These are phyloP conservation scores for Agrotis exclamationis DNA, from an alignment of 2,888 invertebrate species.

Conservation along the genomic window DNA sequence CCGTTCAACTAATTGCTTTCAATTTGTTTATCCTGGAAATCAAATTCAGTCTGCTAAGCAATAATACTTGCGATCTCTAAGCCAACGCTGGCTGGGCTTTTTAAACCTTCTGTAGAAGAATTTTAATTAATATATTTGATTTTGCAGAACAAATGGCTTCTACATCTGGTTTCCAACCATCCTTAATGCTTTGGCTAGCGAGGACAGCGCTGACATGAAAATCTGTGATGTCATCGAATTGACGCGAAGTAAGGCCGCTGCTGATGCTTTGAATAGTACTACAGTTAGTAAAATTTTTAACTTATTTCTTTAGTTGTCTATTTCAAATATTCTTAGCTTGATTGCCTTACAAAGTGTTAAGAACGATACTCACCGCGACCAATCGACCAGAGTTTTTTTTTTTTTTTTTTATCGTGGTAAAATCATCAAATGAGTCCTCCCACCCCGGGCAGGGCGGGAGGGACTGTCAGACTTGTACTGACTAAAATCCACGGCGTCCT, in stretches of 20 bases:
- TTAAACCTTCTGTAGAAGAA: background rate
- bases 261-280: slow-evolving; percentile 51
- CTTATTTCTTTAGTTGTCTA: background rate
- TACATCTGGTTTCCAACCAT: slow-evolving; percentile 92
- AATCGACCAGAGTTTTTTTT: too few relatives aligned
- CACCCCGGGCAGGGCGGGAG: too few relatives aligned
- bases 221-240: slow-evolving; percentile 85
- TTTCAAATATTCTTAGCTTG: background rate
- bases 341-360: background rate
- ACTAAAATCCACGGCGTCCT: too few relatives aligned
- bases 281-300: slow-evolving; percentile 66
- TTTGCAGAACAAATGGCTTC: slow-evolving; percentile 89
- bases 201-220: slow-evolving; percentile 77
- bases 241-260: slow-evolving; percentile 62
- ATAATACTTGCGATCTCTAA: background rate
- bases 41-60: background rate
- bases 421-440: too few relatives aligned
- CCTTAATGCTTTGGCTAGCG: slow-evolving; percentile 88
- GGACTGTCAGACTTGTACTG: too few relatives aligned
- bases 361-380: background rate
- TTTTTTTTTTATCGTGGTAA: too few relatives aligned
- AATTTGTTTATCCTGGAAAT: background rate
- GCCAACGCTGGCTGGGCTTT: background rate
- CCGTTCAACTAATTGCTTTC: too few relatives aligned
- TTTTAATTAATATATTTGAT: background rate